Evolutionary conservation across 2,113 vertebrate genomes (phyloP).

Genomic region (Boleophthalmus pectinirostris): DNA sequence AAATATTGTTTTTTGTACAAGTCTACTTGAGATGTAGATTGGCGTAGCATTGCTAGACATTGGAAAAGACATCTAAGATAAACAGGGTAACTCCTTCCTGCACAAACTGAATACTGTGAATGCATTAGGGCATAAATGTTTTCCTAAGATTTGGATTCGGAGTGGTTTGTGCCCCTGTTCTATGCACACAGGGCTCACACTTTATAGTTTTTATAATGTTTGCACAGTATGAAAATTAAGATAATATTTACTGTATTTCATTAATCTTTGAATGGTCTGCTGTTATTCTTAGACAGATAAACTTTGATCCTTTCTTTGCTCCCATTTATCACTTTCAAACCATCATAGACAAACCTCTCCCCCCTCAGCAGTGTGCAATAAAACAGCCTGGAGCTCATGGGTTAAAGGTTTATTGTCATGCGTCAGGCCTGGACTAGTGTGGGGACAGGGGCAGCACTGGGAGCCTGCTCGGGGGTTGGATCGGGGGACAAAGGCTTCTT

Average conservation of each 20-base stretch:
- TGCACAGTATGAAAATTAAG: not conserved
- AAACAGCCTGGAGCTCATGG: conserved; percentile 39
- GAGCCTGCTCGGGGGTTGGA: conserved; percentile 66
- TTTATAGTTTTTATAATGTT: too few relatives aligned
- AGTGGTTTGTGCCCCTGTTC: too few relatives aligned
- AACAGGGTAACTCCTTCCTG: too few relatives aligned
- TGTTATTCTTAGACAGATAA: conserved; percentile 44
- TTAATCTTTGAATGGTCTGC: conserved; percentile 27
- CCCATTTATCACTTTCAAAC: conserved; percentile 32
- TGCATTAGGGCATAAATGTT: not conserved
- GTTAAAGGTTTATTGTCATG: conserved; percentile 69
- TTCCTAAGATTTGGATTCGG: not conserved
- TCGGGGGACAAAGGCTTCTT: conserved; percentile 71
- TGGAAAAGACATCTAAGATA: too few relatives aligned
- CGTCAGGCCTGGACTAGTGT: conserved; percentile 44
- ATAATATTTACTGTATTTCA: not conserved
- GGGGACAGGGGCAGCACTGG: conserved; percentile 42
- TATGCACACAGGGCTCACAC: not conserved
- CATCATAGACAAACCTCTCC: conserved; percentile 20
- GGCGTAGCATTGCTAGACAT: too few relatives aligned
- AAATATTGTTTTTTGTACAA: not conserved
- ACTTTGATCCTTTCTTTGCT: conserved; percentile 19
- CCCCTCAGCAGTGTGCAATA: conserved; percentile 7
- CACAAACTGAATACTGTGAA: not conserved
- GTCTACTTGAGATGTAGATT: not conserved